Conservation (phyloP, 2,888 invertebrate genomes). For the Agrotis segetum region DNA sequence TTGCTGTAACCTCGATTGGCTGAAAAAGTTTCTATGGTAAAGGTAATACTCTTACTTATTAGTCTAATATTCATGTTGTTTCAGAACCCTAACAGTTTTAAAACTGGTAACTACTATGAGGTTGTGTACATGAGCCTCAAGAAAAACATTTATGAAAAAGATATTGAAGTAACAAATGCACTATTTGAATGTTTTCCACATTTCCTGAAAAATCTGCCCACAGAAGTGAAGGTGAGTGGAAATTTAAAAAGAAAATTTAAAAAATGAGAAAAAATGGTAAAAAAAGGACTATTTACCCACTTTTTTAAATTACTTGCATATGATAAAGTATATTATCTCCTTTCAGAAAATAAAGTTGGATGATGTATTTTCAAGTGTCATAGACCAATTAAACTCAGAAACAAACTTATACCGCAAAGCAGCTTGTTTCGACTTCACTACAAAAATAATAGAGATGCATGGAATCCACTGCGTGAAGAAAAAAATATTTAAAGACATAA, state of each 20-base stretch:
- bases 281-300: too few relatives aligned
- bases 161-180: constrained; percentile 76
- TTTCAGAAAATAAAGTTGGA: constrained; percentile 78
- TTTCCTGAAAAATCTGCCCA: constrained; percentile 75
- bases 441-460: constrained; percentile 75
- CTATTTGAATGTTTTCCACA: constrained; percentile 74
- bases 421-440: constrained; percentile 75
- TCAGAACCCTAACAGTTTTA: constrained; percentile 72
- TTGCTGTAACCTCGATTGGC: too few relatives aligned
- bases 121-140: constrained; percentile 79
- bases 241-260: background rate
- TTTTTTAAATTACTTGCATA: background rate
- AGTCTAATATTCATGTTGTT: constrained; percentile 25
- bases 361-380: constrained; percentile 73
- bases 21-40: too few relatives aligned
- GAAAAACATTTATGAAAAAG: constrained; percentile 75
- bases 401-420: constrained; percentile 82
- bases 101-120: constrained; percentile 84
- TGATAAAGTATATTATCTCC: background rate
- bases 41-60: too few relatives aligned
- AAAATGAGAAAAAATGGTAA: too few relatives aligned
- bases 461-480: constrained; percentile 79
- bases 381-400: constrained; percentile 80
- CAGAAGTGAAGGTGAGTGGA: constrained; percentile 74
- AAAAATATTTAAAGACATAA: constrained; percentile 74